Evolutionary conservation across 2,888 invertebrate genomes (phyloP), one percentile per base, ranked within the genome.

Genomic region (Drosophila kanekoi): DNA sequence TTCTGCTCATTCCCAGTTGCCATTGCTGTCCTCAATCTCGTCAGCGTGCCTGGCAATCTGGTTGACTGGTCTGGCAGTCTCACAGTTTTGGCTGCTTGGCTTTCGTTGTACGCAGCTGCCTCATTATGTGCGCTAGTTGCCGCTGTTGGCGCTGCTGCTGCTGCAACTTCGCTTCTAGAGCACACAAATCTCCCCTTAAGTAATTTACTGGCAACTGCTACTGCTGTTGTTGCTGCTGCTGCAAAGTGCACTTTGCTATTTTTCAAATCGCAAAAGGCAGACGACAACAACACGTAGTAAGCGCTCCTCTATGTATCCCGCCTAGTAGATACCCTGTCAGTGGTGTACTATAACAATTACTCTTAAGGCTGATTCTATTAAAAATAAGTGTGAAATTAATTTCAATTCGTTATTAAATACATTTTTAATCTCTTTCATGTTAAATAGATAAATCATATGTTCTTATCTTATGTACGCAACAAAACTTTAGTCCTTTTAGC

Each of bases 121-220:
- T 89, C 81, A 81, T 81, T 81, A 81, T 81, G 80, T 66, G 67
- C 75, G 65, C 65, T 81, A 76, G 69, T 72, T 75, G 75, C 52
- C 47, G 37, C 61, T 45, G 69, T 49, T 47, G 16, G 38, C 45
- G 58, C 41, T 41, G 41, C 20, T 23, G n/a, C 23, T n/a, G 37
- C 20, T 56, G 33, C 32, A 65, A 51, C 52, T 69, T 62, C 33
- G 48, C 20, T 59, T 57, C 62, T 59, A 52, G 38, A 41, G 56
- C 77, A 81, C 88, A 87, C 82, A 83, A 88, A 86, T 86, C 89
- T 87, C 71, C 79, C 72, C 81, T 65, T 78, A 82, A 87, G 82
- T 87, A 89, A 83, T 83, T 83, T 87, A 89, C 85, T 89, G 68
- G 64, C 84, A 81, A 77, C 76, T 68, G 65, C 44, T 56, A 60